Percentiles rank a stretch among this genome's conserved stretches.
These are phyloP conservation scores for Oreohelix idahoensis DNA, from an alignment of 1,140 invertebrate genomes.

Conservation along the genomic window DNA sequence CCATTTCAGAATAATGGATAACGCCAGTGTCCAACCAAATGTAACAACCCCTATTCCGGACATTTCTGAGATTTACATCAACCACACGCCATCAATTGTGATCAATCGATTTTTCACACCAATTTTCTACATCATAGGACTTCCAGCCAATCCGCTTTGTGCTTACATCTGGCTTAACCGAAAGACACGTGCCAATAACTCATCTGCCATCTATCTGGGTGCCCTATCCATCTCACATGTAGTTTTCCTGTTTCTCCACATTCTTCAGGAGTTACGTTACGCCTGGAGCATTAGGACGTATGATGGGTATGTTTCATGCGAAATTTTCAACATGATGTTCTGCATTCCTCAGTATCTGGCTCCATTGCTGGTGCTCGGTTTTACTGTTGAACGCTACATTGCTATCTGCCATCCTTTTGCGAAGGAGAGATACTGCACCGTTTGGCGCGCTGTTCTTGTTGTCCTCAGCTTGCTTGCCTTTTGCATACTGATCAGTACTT, in stretches of 20 bases:
- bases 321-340: constrained; percentile 64
- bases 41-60: not conserved
- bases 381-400: constrained; percentile 95
- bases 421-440: constrained; percentile 85
- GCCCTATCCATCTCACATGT: constrained; percentile 64
- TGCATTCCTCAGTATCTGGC: constrained; percentile 69
- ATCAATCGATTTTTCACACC: constrained; percentile 57
- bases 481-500: constrained; percentile 53
- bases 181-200: constrained; percentile 61
- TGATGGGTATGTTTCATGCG: constrained; percentile 61
- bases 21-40: not conserved
- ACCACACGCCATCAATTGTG: constrained; percentile 45
- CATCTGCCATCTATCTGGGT: constrained; percentile 69
- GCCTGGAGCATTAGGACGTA: constrained; percentile 61
- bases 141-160: constrained; percentile 63
- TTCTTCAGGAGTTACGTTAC: constrained; percentile 64
- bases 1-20: constrained; percentile 13
- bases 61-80: constrained; percentile 28
- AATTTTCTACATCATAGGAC: constrained; percentile 64
- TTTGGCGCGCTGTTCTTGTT: constrained; percentile 81
- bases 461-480: constrained; percentile 69
- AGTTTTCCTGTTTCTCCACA: constrained; percentile 61
- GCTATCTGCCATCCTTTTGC: constrained; percentile 94
- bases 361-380: constrained; percentile 77
- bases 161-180: constrained; percentile 64